phyloP scores from a whole-genome alignment of 2,113 vertebrate genomes.

The Ictalurus punctatus region DNA sequence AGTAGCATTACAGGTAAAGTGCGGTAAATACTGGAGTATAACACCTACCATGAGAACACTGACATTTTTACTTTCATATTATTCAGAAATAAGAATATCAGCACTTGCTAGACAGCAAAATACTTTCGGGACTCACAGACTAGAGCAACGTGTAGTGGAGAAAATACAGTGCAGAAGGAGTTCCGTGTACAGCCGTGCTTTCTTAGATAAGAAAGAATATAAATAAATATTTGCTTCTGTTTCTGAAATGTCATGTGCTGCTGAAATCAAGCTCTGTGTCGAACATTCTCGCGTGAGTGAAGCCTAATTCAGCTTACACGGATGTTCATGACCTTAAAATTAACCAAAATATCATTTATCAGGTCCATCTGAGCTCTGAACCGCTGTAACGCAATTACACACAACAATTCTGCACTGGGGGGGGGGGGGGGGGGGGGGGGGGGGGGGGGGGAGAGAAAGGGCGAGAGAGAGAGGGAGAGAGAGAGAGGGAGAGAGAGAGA shows the following conservation, averaged over 20 bases:
- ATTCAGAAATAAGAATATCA: neutral
- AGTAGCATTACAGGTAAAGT: neutral
- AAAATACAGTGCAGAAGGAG: neutral
- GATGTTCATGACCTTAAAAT: neutral
- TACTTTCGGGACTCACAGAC: neutral
- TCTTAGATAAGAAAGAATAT: too few species aligned
- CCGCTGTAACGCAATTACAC: neutral
- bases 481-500: neutral
- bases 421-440: too few species aligned
- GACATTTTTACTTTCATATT: neutral
- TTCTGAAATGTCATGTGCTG: neutral
- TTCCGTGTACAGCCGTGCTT: too few species aligned
- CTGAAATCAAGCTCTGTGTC: neutral
- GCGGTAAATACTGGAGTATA: neutral
- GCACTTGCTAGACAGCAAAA: neutral
- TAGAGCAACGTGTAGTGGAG: neutral
- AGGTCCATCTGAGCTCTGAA: neutral
- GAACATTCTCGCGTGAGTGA: neutral
- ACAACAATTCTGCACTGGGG: neutral
- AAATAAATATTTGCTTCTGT: too few species aligned
- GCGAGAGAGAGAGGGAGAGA: neutral
- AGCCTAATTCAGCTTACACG: neutral
- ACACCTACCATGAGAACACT: neutral
- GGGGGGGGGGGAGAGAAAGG: too few species aligned
- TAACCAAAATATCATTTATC: neutral